Percentiles rank a stretch among this genome's conserved stretches.
Evolutionary conservation across 2,888 invertebrate genomes (phyloP).

Genomic region (Cremastinae sp.): DNA sequence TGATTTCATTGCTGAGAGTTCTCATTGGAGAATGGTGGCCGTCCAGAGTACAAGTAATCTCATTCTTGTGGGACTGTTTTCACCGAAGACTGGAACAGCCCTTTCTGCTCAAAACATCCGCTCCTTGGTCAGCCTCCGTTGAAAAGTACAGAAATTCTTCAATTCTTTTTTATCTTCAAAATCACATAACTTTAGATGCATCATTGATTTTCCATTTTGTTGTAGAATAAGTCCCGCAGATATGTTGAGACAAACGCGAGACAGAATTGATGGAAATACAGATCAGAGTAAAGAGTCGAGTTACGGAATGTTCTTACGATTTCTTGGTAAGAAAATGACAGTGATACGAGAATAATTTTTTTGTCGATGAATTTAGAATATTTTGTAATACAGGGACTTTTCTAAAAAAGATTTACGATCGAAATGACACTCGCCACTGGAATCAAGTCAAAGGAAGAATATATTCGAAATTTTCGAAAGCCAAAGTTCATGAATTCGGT

Average conservation of each 20-base stretch:
- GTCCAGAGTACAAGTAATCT: conserved; percentile 78
- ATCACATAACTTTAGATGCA: background rate
- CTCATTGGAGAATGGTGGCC: conserved; percentile 81
- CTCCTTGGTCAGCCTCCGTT: conserved; percentile 77
- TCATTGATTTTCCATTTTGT: background rate
- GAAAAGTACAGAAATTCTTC: conserved; percentile 76
- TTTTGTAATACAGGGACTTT: conserved; percentile 71
- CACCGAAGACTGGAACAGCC: conserved; percentile 82
- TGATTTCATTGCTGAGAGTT: conserved; percentile 79
- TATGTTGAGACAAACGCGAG: conserved; percentile 77
- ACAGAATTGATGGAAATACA: conserved; percentile 72
- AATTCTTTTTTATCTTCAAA: background rate
- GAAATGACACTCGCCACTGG: conserved; percentile 76
- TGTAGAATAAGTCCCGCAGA: conserved; percentile 71
- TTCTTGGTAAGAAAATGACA: conserved; percentile 77
- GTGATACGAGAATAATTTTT: background rate
- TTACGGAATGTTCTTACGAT: conserved; percentile 80
- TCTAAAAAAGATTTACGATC: conserved; percentile 72
- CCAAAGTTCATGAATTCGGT: conserved; percentile 82
- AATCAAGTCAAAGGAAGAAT: conserved; percentile 82
- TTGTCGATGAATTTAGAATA: background rate
- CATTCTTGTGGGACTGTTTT: conserved; percentile 83
- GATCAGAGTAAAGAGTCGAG: conserved; percentile 78
- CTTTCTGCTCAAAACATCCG: conserved; percentile 81
- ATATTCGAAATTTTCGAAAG: conserved; percentile 83